Evolutionary conservation across 2,888 invertebrate genomes (phyloP), one percentile per base, ranked within the genome.

Genomic region (Parapristionchus giblindavisi): DNA sequence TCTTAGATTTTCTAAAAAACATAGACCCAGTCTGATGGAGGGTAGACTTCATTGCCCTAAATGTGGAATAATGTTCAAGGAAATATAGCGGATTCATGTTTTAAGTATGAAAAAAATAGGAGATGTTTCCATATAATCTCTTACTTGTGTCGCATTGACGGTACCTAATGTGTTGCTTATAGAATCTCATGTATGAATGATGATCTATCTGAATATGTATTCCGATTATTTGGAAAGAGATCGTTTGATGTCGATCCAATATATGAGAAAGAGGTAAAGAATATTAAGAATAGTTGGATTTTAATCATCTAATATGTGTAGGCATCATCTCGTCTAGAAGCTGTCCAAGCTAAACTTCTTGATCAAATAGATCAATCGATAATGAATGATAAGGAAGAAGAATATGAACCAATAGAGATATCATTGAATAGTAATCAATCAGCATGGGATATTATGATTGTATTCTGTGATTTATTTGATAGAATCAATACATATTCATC

Each of bases 401-500:
- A 4, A 34, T 24, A 34, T 32, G 52, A 8, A 3, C 51, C 48
- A 4, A 51, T 66, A 17, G 24, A 66, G 2, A 51, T 66, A 27
- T 66, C 66, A 3, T 34, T 66, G n/a, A 51, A 48, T n/a, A 34
- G 1, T n/a, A 24, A 66, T 8, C 66, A 66, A 51, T 14, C n/a
- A 11, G 52, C 51, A 48, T 71, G 71, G 71, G 71, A 71, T 71
- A 71, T 71, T 11, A 36, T 71, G 56, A 81, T 77, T 0, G 43
- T 80, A 2, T 83, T 83, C 73, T 83, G 83, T 38, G 83, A 83
- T 63, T 58, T 83, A 0, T 81, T 78, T 73, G 83, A 83, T 58
- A 58, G 83, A 29, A 81, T 83, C 32, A 76, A 79, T n/a, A 56
- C 73, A 3, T 78, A 77, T 48, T 80, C 81, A 3, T 68, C 73